These are phyloP conservation scores for Littorina saxatilis DNA, from an alignment of 1,140 invertebrate species.

Conservation along the genomic window DNA sequence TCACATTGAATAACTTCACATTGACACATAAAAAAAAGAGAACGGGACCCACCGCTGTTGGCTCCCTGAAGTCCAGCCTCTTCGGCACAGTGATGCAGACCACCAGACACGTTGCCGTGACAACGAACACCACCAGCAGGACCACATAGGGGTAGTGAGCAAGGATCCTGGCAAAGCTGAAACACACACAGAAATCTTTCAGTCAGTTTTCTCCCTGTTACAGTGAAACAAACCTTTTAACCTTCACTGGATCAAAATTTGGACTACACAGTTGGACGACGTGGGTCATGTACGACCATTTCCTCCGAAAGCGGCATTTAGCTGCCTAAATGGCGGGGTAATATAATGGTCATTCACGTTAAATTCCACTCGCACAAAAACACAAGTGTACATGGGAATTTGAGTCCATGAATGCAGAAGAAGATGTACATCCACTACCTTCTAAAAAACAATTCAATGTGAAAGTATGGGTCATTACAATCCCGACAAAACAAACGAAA, in stretches of 20 bases:
- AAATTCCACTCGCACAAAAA: background rate
- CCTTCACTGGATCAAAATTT: background rate
- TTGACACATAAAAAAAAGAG: too few species aligned
- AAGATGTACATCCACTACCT: too few species aligned
- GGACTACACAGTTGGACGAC: background rate
- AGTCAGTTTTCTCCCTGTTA: background rate
- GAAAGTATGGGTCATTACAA: too few species aligned
- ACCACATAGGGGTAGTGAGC: constrained; percentile 86
- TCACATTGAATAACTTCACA: too few species aligned
- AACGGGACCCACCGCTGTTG: constrained; percentile 78
- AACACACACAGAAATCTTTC: background rate
- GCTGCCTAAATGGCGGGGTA: background rate
- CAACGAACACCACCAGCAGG: constrained; percentile 81
- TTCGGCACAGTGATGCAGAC: constrained; percentile 83
- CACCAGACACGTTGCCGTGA: constrained; percentile 84
- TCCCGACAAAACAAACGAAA: too few species aligned
- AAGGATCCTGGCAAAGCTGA: constrained; percentile 81
- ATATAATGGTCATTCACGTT: background rate
- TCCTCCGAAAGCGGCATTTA: background rate
- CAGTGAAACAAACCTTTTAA: too few species aligned
- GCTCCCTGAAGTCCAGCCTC: constrained; percentile 87
- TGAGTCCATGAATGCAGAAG: too few species aligned
- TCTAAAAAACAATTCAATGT: too few species aligned
- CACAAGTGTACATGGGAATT: background rate
- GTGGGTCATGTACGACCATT: background rate